Percentiles rank a stretch among this genome's conserved stretches.
Conservation (phyloP, 1,140 invertebrate genomes). For the Trichogramma pretiosum region DNA sequence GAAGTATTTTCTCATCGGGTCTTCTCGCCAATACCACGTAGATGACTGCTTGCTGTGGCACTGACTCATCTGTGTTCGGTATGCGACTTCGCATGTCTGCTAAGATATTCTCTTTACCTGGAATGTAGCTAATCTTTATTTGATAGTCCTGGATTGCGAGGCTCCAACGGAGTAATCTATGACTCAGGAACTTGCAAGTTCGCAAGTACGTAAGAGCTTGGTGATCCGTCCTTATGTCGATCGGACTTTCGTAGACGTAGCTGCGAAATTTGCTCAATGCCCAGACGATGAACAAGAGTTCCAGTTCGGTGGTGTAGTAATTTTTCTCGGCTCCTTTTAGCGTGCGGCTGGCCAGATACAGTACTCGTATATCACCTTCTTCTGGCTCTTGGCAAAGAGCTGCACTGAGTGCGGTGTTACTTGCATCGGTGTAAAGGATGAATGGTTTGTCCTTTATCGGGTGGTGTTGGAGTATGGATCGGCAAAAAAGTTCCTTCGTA, state of each 20-base stretch:
- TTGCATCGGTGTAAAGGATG: no score
- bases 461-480: no score
- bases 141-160: background rate
- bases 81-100: constrained; percentile 5
- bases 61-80: background rate
- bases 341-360: constrained; percentile 23
- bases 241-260: constrained; percentile 23
- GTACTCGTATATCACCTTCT: background rate
- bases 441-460: no score
- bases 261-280: constrained; percentile 33
- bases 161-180: background rate
- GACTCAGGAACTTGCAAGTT: background rate
- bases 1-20: background rate
- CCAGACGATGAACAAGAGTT: constrained; percentile 38
- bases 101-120: background rate
- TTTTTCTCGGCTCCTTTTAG: constrained; percentile 21
- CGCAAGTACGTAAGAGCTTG: background rate
- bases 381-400: constrained; percentile 21
- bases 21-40: background rate
- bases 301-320: constrained; percentile 37
- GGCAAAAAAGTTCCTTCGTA: no score
- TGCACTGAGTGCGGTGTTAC: no score
- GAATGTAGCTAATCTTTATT: constrained; percentile 1
- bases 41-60: background rate
- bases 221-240: constrained; percentile 2